Conservation (phyloP, 2,888 invertebrate species). For the Tetheella fluctuosa region DNA sequence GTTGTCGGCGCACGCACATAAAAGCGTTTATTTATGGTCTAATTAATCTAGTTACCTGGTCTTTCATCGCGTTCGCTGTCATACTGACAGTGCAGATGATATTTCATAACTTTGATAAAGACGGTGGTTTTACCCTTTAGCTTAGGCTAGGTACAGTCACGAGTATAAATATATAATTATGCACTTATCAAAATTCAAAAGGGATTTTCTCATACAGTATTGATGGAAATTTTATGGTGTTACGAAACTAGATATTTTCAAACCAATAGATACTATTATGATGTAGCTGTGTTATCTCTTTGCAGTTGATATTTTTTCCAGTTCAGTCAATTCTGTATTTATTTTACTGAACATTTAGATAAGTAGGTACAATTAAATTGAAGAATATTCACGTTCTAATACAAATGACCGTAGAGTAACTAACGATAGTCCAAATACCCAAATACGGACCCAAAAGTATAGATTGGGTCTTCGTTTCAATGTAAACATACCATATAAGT, state of each 20-base stretch:
- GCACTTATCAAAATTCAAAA: too few relatives aligned
- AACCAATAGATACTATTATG: too few relatives aligned
- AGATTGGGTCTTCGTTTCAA: background rate
- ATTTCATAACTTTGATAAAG: conserved; percentile 3
- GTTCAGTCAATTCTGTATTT: too few relatives aligned
- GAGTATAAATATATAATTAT: too few relatives aligned
- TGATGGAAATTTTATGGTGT: too few relatives aligned
- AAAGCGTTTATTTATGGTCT: conserved; percentile 11
- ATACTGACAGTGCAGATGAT: background rate
- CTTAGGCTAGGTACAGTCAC: too few relatives aligned
- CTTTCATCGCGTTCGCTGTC: conserved; percentile 5
- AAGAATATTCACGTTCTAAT: background rate
- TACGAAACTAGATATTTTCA: too few relatives aligned
- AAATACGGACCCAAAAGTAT: background rate
- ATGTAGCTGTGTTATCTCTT: too few relatives aligned
- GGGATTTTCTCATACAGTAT: too few relatives aligned
- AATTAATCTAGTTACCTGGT: conserved; percentile 8
- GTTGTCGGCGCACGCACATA: conserved; percentile 8
- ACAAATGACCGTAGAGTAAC: background rate
- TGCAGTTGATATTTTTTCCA: too few relatives aligned
- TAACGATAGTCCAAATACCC: background rate
- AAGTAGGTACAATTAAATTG: too few relatives aligned
- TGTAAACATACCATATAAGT: conserved; percentile 2
- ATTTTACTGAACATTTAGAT: too few relatives aligned
- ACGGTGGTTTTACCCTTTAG: background rate